Conservation (phyloP, 2,888 invertebrate species). For the Caradrina clavipalpis region DNA sequence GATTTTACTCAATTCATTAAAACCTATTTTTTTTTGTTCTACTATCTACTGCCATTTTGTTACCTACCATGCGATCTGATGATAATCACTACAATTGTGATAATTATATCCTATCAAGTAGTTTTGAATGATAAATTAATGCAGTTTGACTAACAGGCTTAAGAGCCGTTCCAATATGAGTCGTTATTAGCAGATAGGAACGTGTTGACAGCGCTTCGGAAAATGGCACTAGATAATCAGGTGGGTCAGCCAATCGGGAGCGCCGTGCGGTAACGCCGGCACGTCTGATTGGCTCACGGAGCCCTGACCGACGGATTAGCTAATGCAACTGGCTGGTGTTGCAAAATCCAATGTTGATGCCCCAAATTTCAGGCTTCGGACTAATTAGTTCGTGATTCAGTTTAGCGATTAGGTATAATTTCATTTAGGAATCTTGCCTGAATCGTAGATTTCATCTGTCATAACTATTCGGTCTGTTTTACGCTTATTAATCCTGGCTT, state of each 20-base stretch:
- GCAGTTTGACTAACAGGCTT: not conserved
- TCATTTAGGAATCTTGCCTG: conserved; percentile 33
- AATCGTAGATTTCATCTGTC: not conserved
- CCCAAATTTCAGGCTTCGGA: conserved; percentile 45
- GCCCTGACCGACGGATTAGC: conserved; percentile 47
- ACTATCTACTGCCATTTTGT: too few species aligned
- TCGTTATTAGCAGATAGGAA: conserved; percentile 9
- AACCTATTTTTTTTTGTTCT: too few species aligned
- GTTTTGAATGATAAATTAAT: conserved; percentile 8
- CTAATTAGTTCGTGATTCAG: conserved; percentile 43
- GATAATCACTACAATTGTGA: too few species aligned
- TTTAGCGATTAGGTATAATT: conserved; percentile 47
- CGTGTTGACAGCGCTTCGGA: conserved; percentile 35
- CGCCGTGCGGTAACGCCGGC: conserved; percentile 23
- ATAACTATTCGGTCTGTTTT: not conserved
- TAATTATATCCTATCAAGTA: too few species aligned
- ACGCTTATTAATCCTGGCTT: not conserved
- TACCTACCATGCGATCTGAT: too few species aligned
- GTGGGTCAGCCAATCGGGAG: conserved; percentile 29
- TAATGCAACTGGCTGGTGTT: conserved; percentile 40
- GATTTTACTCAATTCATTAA: too few species aligned
- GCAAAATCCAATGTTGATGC: conserved; percentile 33
- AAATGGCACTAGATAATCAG: conserved; percentile 42
- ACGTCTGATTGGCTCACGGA: conserved; percentile 46
- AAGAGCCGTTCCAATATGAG: conserved; percentile 3